These are phyloP conservation scores for Melitaea cinxia DNA, from an alignment of 1,140 invertebrate species.

Conservation along the genomic window DNA sequence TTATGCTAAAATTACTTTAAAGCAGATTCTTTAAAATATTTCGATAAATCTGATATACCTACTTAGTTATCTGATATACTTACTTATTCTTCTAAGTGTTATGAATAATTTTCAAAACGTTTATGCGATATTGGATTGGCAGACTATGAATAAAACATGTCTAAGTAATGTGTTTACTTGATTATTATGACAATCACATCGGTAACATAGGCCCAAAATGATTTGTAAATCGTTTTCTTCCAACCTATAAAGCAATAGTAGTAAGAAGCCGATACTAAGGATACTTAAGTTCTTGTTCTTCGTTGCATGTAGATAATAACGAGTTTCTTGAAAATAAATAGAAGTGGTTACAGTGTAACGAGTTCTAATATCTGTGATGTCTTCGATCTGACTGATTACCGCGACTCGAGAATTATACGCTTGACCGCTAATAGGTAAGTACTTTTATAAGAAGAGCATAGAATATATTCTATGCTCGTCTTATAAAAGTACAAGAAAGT, in stretches of 20 bases:
- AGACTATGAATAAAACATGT: conserved; percentile 4
- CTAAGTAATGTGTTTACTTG: not conserved
- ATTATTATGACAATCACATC: not conserved
- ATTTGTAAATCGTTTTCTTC: conserved; percentile 12
- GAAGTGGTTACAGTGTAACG: conserved; percentile 5
- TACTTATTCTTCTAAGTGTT: not conserved
- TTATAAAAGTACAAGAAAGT: no score
- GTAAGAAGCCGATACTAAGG: not conserved
- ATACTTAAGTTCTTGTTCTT: conserved; percentile 9
- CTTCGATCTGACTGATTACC: not conserved
- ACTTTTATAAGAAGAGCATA: not conserved
- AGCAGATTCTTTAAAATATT: no score
- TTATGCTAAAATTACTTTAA: no score
- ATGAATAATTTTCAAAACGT: not conserved
- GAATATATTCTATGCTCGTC: no score
- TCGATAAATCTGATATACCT: no score
- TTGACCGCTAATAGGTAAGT: not conserved
- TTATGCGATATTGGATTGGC: not conserved
- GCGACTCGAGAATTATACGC: not conserved
- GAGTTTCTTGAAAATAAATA: conserved; percentile 29
- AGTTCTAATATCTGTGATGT: conserved; percentile 13
- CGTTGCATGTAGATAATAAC: conserved; percentile 28
- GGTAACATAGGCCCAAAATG: not conserved
- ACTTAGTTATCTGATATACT: no score
- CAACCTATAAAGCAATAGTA: not conserved